Base-by-base conservation (phyloP, 2,113 vertebrate species). In the Zapornia atra region DNA sequence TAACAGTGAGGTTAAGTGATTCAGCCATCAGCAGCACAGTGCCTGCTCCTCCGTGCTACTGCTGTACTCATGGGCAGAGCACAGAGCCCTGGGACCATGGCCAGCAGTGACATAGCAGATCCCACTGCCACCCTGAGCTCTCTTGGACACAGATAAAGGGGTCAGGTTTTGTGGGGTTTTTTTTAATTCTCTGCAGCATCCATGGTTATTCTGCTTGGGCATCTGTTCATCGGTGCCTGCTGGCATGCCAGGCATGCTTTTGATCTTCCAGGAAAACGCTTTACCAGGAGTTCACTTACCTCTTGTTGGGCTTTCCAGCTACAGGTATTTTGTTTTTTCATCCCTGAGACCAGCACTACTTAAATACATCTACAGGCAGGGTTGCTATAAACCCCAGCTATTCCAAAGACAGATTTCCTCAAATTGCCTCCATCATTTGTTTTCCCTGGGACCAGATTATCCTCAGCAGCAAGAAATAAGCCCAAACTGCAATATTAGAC, bases 51-150 rank as follows among this genome's bases (percentile, higher is more conserved):
- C 83, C 7, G 5, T 31, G 54, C 78, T 36, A 4, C 44, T n/a
- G 72, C 72, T 0, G 2, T 26, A 3, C 54, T 64, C 2, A 2
- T 36, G 42, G 65, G 72, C 68, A 80, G 72, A 29, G 77, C 69
- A 82, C 29, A 3, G 26, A 69, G 88, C 83, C 66, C 73, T 64
- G 95, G 91, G 77, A 77, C 65, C 17, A 1, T 2, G 2, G 95
- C 93, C 96, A 96, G 92, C 87, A 34, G 81, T 78, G 95, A 87
- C 81, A 86, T 81, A 89, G 96, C 87, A 75, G 46, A 44, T 86
- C 83, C 78, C 2, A 3, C 29, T 38, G 38, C 70, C 21, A 8
- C 73, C 46, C 0, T 2, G 40, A 54, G 31, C 80, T 42, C 54
- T 40, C 50, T 80, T 0, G 3, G 51, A 25, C 16, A 4, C 3